Evolutionary conservation across 2,797 vertebrate genomes (phyloP).

Genomic region (Myoxocephalus aenaeus): DNA sequence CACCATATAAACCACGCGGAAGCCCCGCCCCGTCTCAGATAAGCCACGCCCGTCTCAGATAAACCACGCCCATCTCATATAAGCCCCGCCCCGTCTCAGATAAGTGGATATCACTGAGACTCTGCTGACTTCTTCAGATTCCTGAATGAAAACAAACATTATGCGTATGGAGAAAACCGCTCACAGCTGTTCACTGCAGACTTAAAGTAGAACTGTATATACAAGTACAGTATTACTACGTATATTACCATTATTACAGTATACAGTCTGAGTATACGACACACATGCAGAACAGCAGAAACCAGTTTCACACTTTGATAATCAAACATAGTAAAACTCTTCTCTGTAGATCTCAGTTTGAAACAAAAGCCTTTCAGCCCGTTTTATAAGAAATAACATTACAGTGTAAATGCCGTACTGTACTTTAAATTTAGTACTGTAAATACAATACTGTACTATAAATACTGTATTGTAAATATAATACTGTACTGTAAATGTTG

Average conservation of each 20-base stretch:
- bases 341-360: slow-evolving; percentile 6
- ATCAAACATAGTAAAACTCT: slow-evolving; percentile 5
- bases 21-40: neutral
- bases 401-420: neutral
- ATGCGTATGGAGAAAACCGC: neutral
- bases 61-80: neutral
- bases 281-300: slow-evolving; percentile 56
- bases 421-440: neutral
- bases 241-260: slow-evolving; percentile 31
- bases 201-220: slow-evolving; percentile 4
- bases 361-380: neutral
- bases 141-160: neutral
- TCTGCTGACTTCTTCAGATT: slow-evolving; percentile 1
- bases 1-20: neutral
- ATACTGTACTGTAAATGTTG: neutral
- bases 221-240: slow-evolving; percentile 10
- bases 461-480: neutral
- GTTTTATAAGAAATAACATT: slow-evolving; percentile 22
- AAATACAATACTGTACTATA: neutral
- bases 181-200: neutral
- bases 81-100: neutral
- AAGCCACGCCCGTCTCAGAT: neutral
- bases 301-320: slow-evolving; percentile 31
- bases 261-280: slow-evolving; percentile 29
- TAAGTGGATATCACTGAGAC: slow-evolving; percentile 7